phyloP scores from a whole-genome alignment of 2,113 vertebrate species.

The Phocoena phocoena region DNA sequence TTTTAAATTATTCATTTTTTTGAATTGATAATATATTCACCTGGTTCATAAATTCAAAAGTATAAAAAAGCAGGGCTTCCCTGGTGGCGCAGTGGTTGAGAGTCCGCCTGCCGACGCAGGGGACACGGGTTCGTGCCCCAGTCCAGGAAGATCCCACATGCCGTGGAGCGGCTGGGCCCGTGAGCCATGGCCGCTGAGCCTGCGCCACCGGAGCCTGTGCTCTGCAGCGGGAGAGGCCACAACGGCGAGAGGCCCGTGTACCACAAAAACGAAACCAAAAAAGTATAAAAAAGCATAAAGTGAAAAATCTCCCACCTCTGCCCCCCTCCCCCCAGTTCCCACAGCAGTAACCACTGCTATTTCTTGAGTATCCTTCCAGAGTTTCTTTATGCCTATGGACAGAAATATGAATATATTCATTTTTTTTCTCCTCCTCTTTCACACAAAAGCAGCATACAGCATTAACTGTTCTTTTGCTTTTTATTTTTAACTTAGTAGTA shows the following conservation, averaged over 20 bases:
- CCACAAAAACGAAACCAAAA: too few species aligned
- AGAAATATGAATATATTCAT: background rate
- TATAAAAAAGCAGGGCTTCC: too few species aligned
- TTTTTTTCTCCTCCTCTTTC: background rate
- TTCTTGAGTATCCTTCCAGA: background rate
- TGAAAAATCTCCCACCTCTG: background rate
- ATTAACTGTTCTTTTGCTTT: background rate
- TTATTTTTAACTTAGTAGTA: background rate
- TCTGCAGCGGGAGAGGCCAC: too few species aligned
- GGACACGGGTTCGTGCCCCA: too few species aligned
- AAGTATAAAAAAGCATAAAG: background rate
- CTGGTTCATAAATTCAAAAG: background rate
- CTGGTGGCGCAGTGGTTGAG: too few species aligned
- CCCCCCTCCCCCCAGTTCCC: background rate
- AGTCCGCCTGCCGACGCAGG: too few species aligned
- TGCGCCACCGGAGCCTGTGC: too few species aligned
- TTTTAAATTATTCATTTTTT: constrained; percentile 9
- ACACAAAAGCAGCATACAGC: background rate
- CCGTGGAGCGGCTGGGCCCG: too few species aligned
- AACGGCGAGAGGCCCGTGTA: too few species aligned
- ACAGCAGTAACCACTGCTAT: background rate
- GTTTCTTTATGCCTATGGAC: background rate
- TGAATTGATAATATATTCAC: background rate
- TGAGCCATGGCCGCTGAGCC: too few species aligned
- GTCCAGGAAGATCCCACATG: too few species aligned